phyloP scores from a whole-genome alignment of 2,797 vertebrate species.

The Momotus momota region DNA sequence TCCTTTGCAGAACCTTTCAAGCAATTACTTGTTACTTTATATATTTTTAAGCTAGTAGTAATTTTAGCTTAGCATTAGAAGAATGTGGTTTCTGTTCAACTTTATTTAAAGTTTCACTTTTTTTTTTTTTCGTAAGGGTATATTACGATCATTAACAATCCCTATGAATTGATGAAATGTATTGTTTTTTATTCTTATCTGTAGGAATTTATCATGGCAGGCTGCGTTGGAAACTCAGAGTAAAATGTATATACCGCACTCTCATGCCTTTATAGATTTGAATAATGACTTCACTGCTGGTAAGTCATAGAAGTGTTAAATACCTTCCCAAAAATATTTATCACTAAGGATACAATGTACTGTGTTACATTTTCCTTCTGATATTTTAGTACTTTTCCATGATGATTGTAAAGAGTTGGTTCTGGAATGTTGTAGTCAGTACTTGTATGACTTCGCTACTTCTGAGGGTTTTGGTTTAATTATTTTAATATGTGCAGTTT shows the following conservation, averaged over 20 bases:
- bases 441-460: not conserved
- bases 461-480: not conserved
- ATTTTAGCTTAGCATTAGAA: not conserved
- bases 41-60: not conserved
- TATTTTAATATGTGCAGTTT: not conserved
- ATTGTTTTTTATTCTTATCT: not conserved
- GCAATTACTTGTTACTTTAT: not conserved
- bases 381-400: not conserved
- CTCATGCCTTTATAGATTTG: constrained; percentile 95
- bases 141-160: not conserved
- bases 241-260: constrained; percentile 88
- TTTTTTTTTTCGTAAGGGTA: not conserved
- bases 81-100: not conserved
- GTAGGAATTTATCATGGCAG: constrained; percentile 82
- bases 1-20: not conserved
- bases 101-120: not conserved
- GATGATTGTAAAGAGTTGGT: not conserved
- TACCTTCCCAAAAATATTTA: not conserved
- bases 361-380: not conserved
- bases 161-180: not conserved
- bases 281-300: constrained; percentile 95
- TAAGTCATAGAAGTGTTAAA: constrained; percentile 70
- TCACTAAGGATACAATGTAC: not conserved
- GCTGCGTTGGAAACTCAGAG: constrained; percentile 74
- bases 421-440: not conserved